Evolutionary conservation across 2,113 vertebrate species (phyloP), one percentile per base, ranked within the genome.

Genomic region (Daphoenositta chrysoptera): DNA sequence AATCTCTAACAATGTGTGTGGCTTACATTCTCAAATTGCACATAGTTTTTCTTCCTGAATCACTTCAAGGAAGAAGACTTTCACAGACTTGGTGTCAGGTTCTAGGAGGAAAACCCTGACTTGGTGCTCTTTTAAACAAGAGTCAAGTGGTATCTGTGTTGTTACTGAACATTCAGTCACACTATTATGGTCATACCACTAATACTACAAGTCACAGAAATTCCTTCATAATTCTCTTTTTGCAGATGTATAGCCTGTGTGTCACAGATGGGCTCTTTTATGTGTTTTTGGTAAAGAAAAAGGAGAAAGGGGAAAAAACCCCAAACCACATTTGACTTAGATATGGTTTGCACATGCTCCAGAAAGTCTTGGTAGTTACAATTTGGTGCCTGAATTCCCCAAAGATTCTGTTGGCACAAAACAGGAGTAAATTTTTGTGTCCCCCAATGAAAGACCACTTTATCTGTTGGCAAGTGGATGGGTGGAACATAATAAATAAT

Each of bases 241-340:
- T n/a, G 79, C 87, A 94, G 75, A 58, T 87, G 31, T 28, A 56
- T 70, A 68, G 51, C 44, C 57, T 76, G 26, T 87, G 56, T 93
- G 40, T 76, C 91, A 93, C 93, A 83, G 75, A 91, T 85, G 66
- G 83, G 60, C 24, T 83, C n/a, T 94, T 88, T 65, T 35, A 48
- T 11, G 1, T 42, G 27, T 50, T 87, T 94, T 89, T 86, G 48
- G 76, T 83, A 63, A 89, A 87, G 64, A 57, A 83, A 64, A 64
- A 35, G 61, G 13, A 21, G 75, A 65, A 65, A n/a, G 30, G 7
- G 8, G 2, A 21, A 31, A 40, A 16, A 47, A 48, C 13, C n/a
- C 14, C 17, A 15, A 75, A 75, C 28, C 15, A 64, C 45, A 15
- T 71, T 96, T 79, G 23, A 82, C 48, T 83, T 72, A 42, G 39